phyloP scores from a whole-genome alignment of 1,140 invertebrate species.

The Harpegnathos saltator region DNA sequence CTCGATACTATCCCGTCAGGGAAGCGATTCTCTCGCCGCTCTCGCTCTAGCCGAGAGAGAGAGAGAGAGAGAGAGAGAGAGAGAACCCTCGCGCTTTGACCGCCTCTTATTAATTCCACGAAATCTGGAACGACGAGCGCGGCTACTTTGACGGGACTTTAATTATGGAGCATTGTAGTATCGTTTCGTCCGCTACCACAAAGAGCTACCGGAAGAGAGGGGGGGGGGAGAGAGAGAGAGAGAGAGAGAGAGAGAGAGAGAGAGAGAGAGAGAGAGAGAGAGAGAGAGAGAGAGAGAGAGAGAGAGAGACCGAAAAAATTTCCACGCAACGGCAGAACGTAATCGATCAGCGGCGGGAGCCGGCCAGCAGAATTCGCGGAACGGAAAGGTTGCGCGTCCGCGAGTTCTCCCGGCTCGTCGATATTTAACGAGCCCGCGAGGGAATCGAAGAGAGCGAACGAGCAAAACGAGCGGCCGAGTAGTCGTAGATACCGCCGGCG shows the following conservation, averaged over 20 bases:
- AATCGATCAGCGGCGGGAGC: slow-evolving; percentile 31
- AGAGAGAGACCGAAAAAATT: slow-evolving; percentile 39
- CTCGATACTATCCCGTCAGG: slow-evolving; percentile 40
- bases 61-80: no score
- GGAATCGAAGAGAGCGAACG: not conserved
- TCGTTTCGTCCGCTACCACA: slow-evolving; percentile 2
- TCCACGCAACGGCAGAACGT: slow-evolving; percentile 1
- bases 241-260: no score
- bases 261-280: no score
- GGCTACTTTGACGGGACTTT: slow-evolving; percentile 15
- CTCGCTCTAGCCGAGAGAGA: no score
- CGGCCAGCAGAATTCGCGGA: not conserved
- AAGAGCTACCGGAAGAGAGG: no score
- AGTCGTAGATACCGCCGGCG: not conserved
- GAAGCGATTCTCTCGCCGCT: slow-evolving; percentile 37
- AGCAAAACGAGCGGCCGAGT: not conserved
- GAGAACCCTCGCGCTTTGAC: not conserved
- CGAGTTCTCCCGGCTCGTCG: slow-evolving; percentile 16
- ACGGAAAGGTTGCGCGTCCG: slow-evolving; percentile 19
- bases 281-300: no score
- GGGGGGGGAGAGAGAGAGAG: no score
- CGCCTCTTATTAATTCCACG: slow-evolving; percentile 46
- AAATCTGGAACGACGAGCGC: slow-evolving; percentile 23
- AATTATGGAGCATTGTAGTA: slow-evolving; percentile 41
- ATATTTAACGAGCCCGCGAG: slow-evolving; percentile 58